Evolutionary conservation across 2,888 invertebrate species (phyloP).

Genomic region (Cerastis leucographa): DNA sequence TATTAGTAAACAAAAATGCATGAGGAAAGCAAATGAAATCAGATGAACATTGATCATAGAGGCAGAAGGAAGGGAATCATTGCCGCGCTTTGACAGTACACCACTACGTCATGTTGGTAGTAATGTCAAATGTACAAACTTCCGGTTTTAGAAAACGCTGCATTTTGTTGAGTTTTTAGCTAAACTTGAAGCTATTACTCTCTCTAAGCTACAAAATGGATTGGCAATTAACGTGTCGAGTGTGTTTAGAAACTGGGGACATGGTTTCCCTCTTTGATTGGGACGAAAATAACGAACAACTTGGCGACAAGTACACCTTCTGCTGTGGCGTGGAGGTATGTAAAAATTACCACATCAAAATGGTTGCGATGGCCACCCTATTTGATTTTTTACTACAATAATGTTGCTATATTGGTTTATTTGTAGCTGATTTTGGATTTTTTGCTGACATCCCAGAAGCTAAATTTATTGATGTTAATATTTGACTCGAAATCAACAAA

Average conservation of each 20-base stretch:
- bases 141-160: constrained; percentile 80
- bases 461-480: constrained; percentile 40
- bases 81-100: constrained; percentile 51
- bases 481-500: constrained; percentile 24
- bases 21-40: not conserved
- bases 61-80: constrained; percentile 43
- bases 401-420: constrained; percentile 89
- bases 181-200: constrained; percentile 62
- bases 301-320: constrained; percentile 87
- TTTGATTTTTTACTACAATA: constrained; percentile 85
- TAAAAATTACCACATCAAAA: constrained; percentile 88
- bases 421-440: constrained; percentile 81
- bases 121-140: constrained; percentile 66
- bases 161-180: constrained; percentile 73
- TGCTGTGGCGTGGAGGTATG: constrained; percentile 89
- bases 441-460: constrained; percentile 87
- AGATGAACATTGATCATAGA: constrained; percentile 17
- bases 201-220: constrained; percentile 81
- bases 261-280: constrained; percentile 90
- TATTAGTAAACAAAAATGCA: not conserved
- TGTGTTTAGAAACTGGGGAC: constrained; percentile 88
- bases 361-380: constrained; percentile 91
- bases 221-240: constrained; percentile 90
- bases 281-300: constrained; percentile 90
- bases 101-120: constrained; percentile 76